Conservation (phyloP, 1,140 invertebrate genomes). For the Drosophila santomea region DNA sequence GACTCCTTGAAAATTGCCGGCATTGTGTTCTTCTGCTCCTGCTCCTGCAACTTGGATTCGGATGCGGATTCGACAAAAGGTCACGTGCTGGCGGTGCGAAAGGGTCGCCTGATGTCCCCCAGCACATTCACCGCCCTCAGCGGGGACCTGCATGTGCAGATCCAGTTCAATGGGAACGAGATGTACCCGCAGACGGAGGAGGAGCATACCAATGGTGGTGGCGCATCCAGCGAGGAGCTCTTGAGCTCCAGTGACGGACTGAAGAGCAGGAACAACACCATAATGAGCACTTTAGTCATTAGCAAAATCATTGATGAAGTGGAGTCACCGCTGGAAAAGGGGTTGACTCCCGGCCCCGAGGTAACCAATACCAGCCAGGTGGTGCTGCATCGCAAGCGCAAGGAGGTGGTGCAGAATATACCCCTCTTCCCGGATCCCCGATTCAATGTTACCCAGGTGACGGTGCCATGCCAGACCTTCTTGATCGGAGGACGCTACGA, state of each 20-base stretch:
- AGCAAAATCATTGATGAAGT: conserved; percentile 84
- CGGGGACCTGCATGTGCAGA: conserved; percentile 87
- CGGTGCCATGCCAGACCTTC: conserved; percentile 79
- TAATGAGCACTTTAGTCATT: conserved; percentile 84
- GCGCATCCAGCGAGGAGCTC: conserved; percentile 48
- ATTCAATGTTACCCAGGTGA: conserved; percentile 79
- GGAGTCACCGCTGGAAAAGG: conserved; percentile 2
- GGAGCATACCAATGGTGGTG: not conserved
- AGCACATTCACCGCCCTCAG: conserved; percentile 87
- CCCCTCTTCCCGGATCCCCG: conserved; percentile 78
- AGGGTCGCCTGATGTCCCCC: conserved; percentile 84
- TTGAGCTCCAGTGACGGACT: conserved; percentile 47
- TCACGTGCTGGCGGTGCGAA: conserved; percentile 84
- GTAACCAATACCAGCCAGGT: conserved; percentile 31
- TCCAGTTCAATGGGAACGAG: conserved; percentile 73
- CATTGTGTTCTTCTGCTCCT: conserved; percentile 21
- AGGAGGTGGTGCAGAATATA: conserved; percentile 81
- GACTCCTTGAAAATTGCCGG: conserved; percentile 20
- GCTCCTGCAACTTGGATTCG: not conserved
- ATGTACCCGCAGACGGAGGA: conserved; percentile 12
- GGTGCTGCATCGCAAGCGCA: conserved; percentile 72
- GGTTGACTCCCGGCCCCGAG: not conserved
- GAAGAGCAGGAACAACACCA: conserved; percentile 59
- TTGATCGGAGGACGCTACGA: conserved; percentile 75
- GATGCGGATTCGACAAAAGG: conserved; percentile 72